phyloP scores from a whole-genome alignment of 2,113 vertebrate species.

The Otus sunia region DNA sequence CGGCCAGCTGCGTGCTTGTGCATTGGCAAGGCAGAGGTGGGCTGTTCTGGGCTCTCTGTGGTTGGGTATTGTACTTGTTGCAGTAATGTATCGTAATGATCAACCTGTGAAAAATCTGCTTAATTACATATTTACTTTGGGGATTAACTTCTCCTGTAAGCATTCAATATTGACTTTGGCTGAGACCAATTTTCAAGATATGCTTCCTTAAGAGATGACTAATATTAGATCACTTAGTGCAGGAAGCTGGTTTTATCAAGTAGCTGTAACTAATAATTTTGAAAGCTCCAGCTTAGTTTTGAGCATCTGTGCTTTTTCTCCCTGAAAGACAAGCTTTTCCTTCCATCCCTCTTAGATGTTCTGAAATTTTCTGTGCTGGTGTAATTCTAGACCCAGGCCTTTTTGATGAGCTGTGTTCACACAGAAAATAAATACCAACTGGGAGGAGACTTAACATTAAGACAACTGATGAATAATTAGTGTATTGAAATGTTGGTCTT shows the following conservation, averaged over 20 bases:
- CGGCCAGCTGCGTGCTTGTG: not conserved
- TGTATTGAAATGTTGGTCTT: not conserved
- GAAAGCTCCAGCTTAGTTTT: slow-evolving; percentile 4
- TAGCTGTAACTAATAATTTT: slow-evolving; percentile 18
- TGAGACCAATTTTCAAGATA: not conserved
- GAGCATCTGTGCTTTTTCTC: not conserved
- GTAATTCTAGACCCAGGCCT: not conserved
- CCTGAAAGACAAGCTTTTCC: not conserved
- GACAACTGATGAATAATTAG: slow-evolving; percentile 19
- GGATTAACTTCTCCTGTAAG: not conserved
- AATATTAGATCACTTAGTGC: not conserved
- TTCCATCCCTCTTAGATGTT: not conserved
- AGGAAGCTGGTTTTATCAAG: slow-evolving; percentile 5
- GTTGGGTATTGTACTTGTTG: not conserved
- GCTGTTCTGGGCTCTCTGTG: not conserved
- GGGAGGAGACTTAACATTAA: not conserved
- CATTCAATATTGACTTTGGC: slow-evolving; percentile 53
- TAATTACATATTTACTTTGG: slow-evolving; percentile 51
- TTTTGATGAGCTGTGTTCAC: not conserved
- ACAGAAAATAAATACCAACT: not conserved
- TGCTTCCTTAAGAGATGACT: slow-evolving; percentile 44
- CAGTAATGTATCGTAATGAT: not conserved
- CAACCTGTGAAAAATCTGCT: not conserved
- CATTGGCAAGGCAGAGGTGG: not conserved
- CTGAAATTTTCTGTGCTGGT: not conserved